A percentile compares a stretch with the other conserved stretches of the same genome.
Conservation (phyloP, 2,888 invertebrate genomes). For the Podotricha telesiphe region DNA sequence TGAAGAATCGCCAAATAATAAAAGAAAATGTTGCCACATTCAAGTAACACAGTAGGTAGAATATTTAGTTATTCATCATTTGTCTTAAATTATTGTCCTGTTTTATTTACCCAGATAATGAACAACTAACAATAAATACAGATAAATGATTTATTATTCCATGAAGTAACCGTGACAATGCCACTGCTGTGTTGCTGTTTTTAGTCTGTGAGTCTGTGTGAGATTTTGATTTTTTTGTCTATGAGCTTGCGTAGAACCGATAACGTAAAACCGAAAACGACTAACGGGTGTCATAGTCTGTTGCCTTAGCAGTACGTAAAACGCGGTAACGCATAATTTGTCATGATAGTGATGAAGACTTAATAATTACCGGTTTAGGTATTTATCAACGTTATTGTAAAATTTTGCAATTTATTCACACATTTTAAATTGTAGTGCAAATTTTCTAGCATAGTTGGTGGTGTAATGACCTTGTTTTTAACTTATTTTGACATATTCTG, state of each 20-base stretch:
- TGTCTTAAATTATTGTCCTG: too few relatives aligned
- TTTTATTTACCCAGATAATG: too few relatives aligned
- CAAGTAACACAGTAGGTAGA: too few relatives aligned
- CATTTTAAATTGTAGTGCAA: conserved; percentile 6
- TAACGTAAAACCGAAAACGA: conserved; percentile 1
- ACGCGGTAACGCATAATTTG: conserved; percentile 16
- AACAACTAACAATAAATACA: too few relatives aligned
- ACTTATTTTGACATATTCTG: conserved; percentile 56
- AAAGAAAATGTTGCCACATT: too few relatives aligned
- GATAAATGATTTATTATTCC: too few relatives aligned
- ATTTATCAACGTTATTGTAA: neutral
- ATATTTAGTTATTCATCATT: too few relatives aligned
- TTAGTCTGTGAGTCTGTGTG: conserved; percentile 1
- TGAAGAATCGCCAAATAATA: too few relatives aligned
- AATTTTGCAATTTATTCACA: neutral
- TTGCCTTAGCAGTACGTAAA: neutral
- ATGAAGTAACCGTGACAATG: too few relatives aligned
- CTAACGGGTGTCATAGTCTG: too few relatives aligned
- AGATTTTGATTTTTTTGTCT: conserved; percentile 1
- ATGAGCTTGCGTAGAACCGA: conserved; percentile 15
- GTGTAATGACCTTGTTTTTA: conserved; percentile 22
- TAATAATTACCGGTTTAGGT: conserved; percentile 17
- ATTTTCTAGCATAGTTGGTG: conserved; percentile 4
- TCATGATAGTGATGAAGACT: conserved; percentile 24
- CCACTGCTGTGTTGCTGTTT: neutral